Conservation (phyloP, 1,140 invertebrate species). For the Diploscapter pachys region DNA sequence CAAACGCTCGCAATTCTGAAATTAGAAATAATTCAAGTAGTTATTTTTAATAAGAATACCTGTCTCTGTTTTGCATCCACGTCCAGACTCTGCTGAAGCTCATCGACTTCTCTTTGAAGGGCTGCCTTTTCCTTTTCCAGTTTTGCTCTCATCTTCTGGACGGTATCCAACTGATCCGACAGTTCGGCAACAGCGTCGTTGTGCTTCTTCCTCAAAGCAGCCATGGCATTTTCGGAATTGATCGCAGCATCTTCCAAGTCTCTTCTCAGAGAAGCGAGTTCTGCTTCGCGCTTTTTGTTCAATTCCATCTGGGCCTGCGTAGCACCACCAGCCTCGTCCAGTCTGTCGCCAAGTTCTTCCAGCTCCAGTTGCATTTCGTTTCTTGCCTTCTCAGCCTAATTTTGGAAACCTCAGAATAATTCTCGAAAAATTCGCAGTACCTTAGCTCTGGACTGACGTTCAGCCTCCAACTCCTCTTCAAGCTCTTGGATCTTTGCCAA, state of each 20-base stretch:
- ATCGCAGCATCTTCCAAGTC: conserved; percentile 80
- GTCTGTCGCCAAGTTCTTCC: conserved; percentile 89
- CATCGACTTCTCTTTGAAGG: conserved; percentile 87
- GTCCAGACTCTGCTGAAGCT: conserved; percentile 65
- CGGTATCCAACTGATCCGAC: conserved; percentile 97
- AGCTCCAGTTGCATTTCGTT: conserved; percentile 69
- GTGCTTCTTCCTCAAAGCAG: conserved; percentile 95
- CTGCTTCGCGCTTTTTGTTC: conserved; percentile 96
- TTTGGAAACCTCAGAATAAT: too few relatives aligned
- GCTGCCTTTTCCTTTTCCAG: conserved; percentile 92
- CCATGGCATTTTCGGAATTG: conserved; percentile 67
- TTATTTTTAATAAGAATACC: too few relatives aligned
- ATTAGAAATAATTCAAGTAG: too few relatives aligned
- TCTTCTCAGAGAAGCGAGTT: conserved; percentile 91
- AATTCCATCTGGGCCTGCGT: conserved; percentile 94
- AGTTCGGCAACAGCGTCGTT: conserved; percentile 96
- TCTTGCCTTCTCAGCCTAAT: conserved; percentile 55
- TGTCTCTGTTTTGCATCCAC: conserved; percentile 47
- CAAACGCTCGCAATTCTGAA: conserved; percentile 50
- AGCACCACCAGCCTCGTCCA: conserved; percentile 75
- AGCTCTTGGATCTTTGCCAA: conserved; percentile 75
- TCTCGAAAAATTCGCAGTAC: too few relatives aligned
- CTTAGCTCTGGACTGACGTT: conserved; percentile 89
- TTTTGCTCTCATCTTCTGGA: conserved; percentile 97
- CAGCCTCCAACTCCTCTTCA: conserved; percentile 95